Percentiles rank a stretch among this genome's conserved stretches.
These are phyloP conservation scores for Dicyrtomina minuta DNA, from an alignment of 2,888 invertebrate species.

Conservation along the genomic window DNA sequence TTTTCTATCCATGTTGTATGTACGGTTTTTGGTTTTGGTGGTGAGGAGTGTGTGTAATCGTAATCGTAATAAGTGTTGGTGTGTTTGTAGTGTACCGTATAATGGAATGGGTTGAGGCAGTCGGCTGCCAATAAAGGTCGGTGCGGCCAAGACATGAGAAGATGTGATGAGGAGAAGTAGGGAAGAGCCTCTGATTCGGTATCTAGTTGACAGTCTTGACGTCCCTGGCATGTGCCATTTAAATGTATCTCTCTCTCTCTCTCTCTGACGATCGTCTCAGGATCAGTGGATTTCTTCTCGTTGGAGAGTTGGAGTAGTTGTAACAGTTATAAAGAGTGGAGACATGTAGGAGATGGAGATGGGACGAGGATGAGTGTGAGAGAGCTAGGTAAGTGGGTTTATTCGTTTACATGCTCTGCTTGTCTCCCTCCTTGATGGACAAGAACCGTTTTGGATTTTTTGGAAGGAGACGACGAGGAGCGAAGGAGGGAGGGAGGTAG, in stretches of 20 bases:
- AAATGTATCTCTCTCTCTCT: background rate
- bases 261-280: background rate
- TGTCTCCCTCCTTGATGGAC: constrained; percentile 22
- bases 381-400: constrained; percentile 2
- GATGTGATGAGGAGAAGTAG: constrained; percentile 22
- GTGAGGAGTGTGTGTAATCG: no score
- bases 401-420: constrained; percentile 4
- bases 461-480: background rate
- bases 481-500: no score
- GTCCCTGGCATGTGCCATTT: constrained; percentile 24
- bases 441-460: constrained; percentile 21
- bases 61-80: background rate
- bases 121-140: constrained; percentile 29
- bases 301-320: no score
- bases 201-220: constrained; percentile 25
- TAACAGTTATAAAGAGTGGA: no score
- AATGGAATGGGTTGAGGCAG: constrained; percentile 10
- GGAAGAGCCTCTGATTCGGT: constrained; percentile 4
- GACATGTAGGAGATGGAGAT: background rate
- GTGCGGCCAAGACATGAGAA: constrained; percentile 19
- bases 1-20: no score
- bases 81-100: background rate
- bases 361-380: background rate
- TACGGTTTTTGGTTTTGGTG: no score
- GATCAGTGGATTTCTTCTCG: background rate